Base-by-base conservation (phyloP, 1,140 invertebrate genomes). In the Octopus bimaculoides region DNA sequence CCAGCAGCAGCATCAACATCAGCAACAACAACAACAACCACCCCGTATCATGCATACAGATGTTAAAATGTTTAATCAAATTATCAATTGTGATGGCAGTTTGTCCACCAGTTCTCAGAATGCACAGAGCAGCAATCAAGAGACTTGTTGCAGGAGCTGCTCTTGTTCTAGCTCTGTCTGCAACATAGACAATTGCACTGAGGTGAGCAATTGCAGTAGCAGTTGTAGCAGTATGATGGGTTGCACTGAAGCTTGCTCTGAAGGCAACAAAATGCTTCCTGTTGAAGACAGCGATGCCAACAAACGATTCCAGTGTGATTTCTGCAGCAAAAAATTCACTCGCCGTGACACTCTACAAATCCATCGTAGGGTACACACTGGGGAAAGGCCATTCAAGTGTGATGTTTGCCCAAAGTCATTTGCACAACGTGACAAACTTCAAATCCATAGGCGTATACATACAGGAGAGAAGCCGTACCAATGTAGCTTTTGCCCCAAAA, bases 321-420 rank as follows among this genome's bases (percentile, higher is more conserved):
- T 99, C 82, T 99, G 98, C 90, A 97, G 99, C 95, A 92, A 98
- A 5, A 97, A 97, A 56, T 99, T 99, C 91, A 97, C 96, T 79
- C 93, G 98, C 76, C 97, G 95, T 81, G 90, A 91, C 83, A 90
- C 90, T 82, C 82, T 91, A 26, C 90, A 90, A n/a, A 91, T 90
- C n/a, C 90, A 91, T 80, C 86, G 89, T 76, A 84, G 90, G 20
- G 90, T 90, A 41, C 90, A 91, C 82, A 91, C 90, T 0, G 90
- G 90, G 5, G 98, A 99, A 89, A 99, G 99, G 89, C 98, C 98
- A 1, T 98, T 98, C 91, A 95, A 95, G 52, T 99, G 98, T 91
- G 98, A 99, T 89, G 94, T 97, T 17, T 99, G 98, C 91, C 97
- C 97, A 0, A 92, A 98, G 4, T 98, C 98, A 90, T 99, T 99